Evolutionary conservation across 2,113 vertebrate genomes (phyloP), one percentile per base, ranked within the genome.

Genomic region (Tauraco erythrolophus): DNA sequence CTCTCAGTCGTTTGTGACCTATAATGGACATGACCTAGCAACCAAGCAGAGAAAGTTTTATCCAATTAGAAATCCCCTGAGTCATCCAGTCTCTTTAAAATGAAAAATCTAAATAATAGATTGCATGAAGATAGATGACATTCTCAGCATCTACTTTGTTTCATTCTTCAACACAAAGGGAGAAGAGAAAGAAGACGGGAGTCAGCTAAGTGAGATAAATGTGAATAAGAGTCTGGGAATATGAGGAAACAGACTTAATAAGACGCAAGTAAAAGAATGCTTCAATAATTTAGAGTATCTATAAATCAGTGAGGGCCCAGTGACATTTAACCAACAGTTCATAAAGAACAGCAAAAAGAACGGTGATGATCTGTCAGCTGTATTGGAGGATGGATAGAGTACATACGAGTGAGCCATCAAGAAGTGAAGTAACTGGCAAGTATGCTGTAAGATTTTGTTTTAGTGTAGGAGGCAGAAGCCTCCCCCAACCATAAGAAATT

Each of bases 31-130:
- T 65, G 83, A 89, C 60, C 83, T 37, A 78, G 33, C 60, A 94
- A 91, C 31, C 14, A 89, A 78, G 70, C 31, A 69, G 69, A 37
- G 56, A 87, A 83, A 89, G n/a, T 91, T 97, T 91, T 69, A 91
- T 43, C 39, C 65, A 92, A 71, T 94, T 95, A 92, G 95, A 95
- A 91, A 91, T 75, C 39, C 18, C 30, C 64, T 60, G 88, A 92
- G 86, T 94, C 83, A 91, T 87, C 30, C 35, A 28, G 30, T 92
- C 53, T 80, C 19, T 96, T 84, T 84, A 87, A 89, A 89, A 75
- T 95, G 64, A 94, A 87, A 57, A 89, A 28, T 84, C 39, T 97
- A 87, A 96, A 95, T 97, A 94, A 96, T 92, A 94, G 61, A 94
- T 95, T 70, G 25, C 33, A 69, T 89, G 76, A 96, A 81, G 96